Percentiles rank a stretch among this genome's conserved stretches.
Evolutionary conservation across 2,888 invertebrate genomes (phyloP).

Genomic region (Rhyacophila evoluta): DNA sequence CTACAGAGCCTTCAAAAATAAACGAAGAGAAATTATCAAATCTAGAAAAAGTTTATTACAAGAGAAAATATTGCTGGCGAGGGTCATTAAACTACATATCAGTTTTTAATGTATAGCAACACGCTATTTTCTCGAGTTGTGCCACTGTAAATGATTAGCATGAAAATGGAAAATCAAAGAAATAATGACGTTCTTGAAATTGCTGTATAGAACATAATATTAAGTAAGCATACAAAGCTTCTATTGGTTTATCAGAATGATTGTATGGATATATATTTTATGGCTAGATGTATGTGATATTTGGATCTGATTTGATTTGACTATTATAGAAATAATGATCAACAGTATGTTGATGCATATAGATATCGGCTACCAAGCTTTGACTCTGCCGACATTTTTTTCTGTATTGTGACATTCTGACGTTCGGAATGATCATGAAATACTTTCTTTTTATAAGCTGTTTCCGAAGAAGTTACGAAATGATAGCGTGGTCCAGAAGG

Average conservation of each 20-base stretch:
- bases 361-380: too few species aligned
- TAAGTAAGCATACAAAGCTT: neutral
- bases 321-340: neutral
- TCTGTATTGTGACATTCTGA: too few species aligned
- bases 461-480: too few species aligned
- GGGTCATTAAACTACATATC: conserved; percentile 1
- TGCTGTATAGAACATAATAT: neutral
- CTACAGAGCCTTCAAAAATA: neutral
- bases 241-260: neutral
- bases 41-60: neutral
- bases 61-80: neutral
- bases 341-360: neutral
- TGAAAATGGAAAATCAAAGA: neutral
- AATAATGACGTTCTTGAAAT: neutral
- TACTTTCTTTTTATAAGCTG: too few species aligned
- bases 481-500: too few species aligned
- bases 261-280: neutral
- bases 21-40: neutral
- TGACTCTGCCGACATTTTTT: too few species aligned
- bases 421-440: too few species aligned
- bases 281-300: neutral
- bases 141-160: neutral
- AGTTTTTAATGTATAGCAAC: neutral
- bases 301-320: neutral
- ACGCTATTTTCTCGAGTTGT: neutral